A percentile compares a stretch with the other conserved stretches of the same genome.
phyloP scores from a whole-genome alignment of 35 echinoderm and acorn worm species.

The Lytechinus variegatus region DNA sequence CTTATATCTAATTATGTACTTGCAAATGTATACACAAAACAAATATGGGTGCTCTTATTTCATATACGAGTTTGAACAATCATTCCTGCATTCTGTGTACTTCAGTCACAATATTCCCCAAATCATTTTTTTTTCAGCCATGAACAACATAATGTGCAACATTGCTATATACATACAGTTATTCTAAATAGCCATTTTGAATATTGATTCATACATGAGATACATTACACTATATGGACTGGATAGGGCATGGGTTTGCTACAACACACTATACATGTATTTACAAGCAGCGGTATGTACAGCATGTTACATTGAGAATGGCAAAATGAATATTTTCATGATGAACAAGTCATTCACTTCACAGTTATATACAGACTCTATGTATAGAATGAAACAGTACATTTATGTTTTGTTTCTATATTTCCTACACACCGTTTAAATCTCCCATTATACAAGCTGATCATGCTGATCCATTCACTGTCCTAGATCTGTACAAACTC shows the following conservation, averaged over 20 bases:
- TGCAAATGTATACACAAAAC: too few relatives aligned
- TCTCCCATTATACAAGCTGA: constrained; percentile 22
- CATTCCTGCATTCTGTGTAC: neutral
- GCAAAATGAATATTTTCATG: neutral
- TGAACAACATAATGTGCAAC: constrained; percentile 4
- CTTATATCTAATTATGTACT: neutral
- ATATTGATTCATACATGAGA: neutral
- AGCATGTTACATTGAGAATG: neutral
- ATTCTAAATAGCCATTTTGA: neutral
- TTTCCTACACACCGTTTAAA: neutral
- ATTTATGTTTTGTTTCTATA: constrained; percentile 26
- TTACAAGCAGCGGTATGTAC: constrained; percentile 5
- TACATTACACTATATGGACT: neutral
- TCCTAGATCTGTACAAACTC: neutral
- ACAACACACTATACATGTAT: neutral
- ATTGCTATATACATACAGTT: neutral
- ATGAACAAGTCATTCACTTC: neutral
- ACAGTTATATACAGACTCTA: constrained; percentile 26
- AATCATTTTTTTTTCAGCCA: neutral
- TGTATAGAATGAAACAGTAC: constrained; percentile 48
- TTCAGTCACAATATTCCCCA: neutral
- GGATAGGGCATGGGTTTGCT: neutral
- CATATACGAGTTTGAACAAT: neutral
- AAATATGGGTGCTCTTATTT: neutral
- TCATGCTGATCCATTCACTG: neutral